Evolutionary conservation across 2,113 vertebrate genomes (phyloP), one percentile per base, ranked within the genome.

Genomic region (Pygoscelis antarcticus): DNA sequence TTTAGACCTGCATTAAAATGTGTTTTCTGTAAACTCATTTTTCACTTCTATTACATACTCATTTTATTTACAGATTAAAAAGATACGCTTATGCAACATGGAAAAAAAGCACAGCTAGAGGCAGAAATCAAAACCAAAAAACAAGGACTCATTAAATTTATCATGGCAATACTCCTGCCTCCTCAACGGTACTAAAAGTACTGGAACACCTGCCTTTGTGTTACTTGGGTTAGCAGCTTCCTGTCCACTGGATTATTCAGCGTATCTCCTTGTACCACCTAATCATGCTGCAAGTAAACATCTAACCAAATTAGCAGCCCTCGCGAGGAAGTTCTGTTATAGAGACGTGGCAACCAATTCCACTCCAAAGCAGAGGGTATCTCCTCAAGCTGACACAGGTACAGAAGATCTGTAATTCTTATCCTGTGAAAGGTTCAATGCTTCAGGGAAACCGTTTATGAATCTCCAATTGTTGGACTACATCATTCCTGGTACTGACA

Each of bases 1-100:
- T 70, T 94, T 82, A 89, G 89, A 86, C 49, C 84, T 65, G 27
- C 70, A 89, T 77, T 90, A 80, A 83, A 92, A 88, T 5, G 32
- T 78, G 62, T 72, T 94, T 92, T 93, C 89, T 85, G 84, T 93
- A 94, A 96, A 94, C 66, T 96, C 47, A 52, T 93, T 97, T 96
- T 84, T 92, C 40, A 89, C 40, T 97, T 95, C 52, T 76, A 65
- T 91, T 95, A 76, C 44, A 87, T 32, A 82, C 44, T 82, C 42
- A 71, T 76, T 91, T 89, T 84, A 93, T 94, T 95, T 87, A 94
- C 69, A 91, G 83, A 95, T 83, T 94, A 96, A 89, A 87, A 89
- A 91, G 83, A 85, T 42, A 57, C 0, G 1, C 52, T 95, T 93
- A 92, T 2, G 27, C 79, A 96, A 94, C 71, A 55, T 2, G 11